Conservation (phyloP, 1,140 invertebrate genomes). For the Brachionus rubens region DNA sequence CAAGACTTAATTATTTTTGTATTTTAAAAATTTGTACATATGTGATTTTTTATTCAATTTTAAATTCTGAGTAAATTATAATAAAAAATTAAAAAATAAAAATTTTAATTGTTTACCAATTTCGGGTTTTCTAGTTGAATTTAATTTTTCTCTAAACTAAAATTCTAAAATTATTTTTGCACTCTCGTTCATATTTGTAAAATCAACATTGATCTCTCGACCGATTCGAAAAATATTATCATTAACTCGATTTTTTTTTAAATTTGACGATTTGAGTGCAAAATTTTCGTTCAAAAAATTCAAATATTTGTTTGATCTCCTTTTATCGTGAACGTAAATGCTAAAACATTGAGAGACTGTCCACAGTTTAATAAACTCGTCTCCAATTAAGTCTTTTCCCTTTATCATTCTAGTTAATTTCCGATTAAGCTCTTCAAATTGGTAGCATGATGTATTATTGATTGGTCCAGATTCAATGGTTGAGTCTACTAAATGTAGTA, state of each 20-base stretch:
- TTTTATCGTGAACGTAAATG: neutral
- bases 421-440: constrained; percentile 2
- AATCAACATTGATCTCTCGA: neutral
- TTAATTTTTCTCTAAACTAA: neutral
- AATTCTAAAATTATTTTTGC: neutral
- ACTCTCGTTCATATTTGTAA: no score
- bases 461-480: neutral
- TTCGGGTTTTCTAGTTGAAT: no score
- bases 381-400: constrained; percentile 3
- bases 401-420: constrained; percentile 4
- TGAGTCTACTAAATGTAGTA: constrained; percentile 8
- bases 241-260: neutral
- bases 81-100: no score
- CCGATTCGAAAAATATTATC: neutral
- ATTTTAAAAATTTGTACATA: no score
- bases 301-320: neutral
- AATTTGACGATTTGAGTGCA: constrained; percentile 2
- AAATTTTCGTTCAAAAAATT: constrained; percentile 27
- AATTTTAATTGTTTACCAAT: no score
- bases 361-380: constrained; percentile 12
- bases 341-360: neutral
- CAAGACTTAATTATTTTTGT: no score
- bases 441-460: neutral
- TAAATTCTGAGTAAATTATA: no score
- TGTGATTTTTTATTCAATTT: no score